A percentile compares a stretch with the other conserved stretches of the same genome.
phyloP scores from a whole-genome alignment of 2,113 vertebrate species.

The Amblyopsis rosae region DNA sequence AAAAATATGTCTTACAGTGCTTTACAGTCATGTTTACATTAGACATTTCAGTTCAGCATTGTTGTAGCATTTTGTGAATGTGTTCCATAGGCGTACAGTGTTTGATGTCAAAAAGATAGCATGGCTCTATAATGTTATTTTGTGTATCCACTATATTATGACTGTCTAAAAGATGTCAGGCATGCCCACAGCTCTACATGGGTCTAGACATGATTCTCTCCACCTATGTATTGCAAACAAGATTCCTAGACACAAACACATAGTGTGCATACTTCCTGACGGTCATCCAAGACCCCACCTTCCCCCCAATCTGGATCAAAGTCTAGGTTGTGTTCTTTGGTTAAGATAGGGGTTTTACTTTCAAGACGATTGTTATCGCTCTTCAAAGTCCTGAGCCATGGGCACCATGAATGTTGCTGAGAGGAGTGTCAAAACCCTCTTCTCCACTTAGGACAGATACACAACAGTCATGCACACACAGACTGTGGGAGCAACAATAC shows the following conservation, averaged over 20 bases:
- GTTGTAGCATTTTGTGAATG: too few species aligned
- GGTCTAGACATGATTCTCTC: background rate
- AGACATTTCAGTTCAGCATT: too few species aligned
- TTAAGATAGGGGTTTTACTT: constrained; percentile 45
- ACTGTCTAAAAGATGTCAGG: background rate
- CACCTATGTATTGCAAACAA: background rate
- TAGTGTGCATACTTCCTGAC: constrained; percentile 25
- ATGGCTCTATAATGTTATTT: background rate
- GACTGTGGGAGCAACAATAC: constrained; percentile 5
- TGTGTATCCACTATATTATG: background rate
- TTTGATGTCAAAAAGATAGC: background rate
- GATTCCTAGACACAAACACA: constrained; percentile 15
- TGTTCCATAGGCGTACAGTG: too few species aligned
- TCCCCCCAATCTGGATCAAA: constrained; percentile 46
- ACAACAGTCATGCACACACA: constrained; percentile 16
- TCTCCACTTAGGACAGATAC: constrained; percentile 18
- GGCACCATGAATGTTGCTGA: constrained; percentile 34
- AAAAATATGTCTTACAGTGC: too few species aligned
- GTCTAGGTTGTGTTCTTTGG: constrained; percentile 36
- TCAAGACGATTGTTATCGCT: constrained; percentile 42
- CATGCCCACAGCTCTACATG: background rate
- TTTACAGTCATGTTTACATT: too few species aligned
- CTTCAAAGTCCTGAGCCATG: constrained; percentile 28
- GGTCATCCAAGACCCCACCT: constrained; percentile 13
- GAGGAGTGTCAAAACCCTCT: constrained; percentile 6